These are phyloP conservation scores for Nothocercus julius DNA, from an alignment of 2,113 vertebrate genomes.

Conservation along the genomic window DNA sequence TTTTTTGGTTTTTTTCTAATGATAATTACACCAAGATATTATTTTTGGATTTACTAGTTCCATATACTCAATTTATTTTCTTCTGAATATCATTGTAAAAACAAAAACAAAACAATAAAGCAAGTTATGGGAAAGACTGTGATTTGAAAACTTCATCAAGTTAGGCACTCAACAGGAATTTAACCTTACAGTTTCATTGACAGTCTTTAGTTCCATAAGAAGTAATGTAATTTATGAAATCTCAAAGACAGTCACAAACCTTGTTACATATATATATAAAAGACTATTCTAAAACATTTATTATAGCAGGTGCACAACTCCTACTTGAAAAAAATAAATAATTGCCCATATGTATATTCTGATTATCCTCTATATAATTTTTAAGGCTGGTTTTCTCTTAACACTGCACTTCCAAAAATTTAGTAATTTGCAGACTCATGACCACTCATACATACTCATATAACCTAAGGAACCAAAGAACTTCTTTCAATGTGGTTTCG, in stretches of 20 bases:
- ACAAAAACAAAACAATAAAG: neutral
- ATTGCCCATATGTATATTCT: neutral
- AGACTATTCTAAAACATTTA: neutral
- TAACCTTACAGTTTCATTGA: neutral
- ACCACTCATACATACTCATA: neutral
- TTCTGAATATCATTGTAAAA: neutral
- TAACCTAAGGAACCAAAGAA: neutral
- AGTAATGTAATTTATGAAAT: neutral
- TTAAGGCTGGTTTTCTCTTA: neutral
- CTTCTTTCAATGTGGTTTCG: neutral
- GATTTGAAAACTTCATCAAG: neutral
- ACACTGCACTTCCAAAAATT: neutral
- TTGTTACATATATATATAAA: neutral
- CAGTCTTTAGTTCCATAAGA: neutral
- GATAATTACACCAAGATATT: neutral
- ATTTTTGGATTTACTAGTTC: neutral
- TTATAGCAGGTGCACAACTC: neutral
- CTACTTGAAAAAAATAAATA: neutral
- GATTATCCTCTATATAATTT: neutral
- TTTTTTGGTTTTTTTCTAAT: neutral
- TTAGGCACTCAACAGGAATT: neutral
- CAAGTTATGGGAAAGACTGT: neutral
- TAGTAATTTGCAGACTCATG: neutral
- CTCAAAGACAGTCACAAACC: neutral
- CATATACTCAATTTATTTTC: neutral